Evolutionary conservation across 1,140 invertebrate species (phyloP), one percentile per base, ranked within the genome.

Genomic region (Drosophila guanche): DNA sequence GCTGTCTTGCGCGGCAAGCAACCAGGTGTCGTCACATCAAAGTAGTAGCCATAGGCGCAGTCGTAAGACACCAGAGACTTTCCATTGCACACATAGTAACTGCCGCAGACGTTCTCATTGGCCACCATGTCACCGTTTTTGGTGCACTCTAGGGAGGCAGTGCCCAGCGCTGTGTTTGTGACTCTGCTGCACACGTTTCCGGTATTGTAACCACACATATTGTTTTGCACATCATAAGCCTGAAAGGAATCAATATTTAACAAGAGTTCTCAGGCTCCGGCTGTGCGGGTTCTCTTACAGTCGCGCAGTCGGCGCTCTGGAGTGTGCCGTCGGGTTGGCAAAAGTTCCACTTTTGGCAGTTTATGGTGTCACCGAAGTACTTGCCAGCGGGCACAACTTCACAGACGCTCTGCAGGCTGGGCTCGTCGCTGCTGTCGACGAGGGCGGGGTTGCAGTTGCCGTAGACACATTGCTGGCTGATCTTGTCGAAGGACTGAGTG

Each of bases 11-110:
- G 72, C 0, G 10, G 0, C 16, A 8, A 2, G 20, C 81, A 76
- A 0, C 0, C 0, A 0, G 1, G 0, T 0, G 0, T 0, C 0
- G 0, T 0, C 0, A 37, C 20, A 52, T 76, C 50, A 45, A 2
- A 85, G 47, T 85, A 85, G 12, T 61, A 8, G 10, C 47, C 60
- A n/a, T 0, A 4, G 14, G n/a, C 0, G 37, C 80, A 85, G 33
- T 40, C 10, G 22, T 12, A 54, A 22, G 12, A 1, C 16, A n/a
- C 1, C 37, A 29, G 67, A 2, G 12, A 2, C 1, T 8, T 5
- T n/a, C 41, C 59, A 5, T 51, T 12, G 63, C 80, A 85, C 5
- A 10, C 6, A 5, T 48, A 50, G 14, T 74, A 85, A 20, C 22
- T 58, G 29, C 72, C 73, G 27, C 80, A 85, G 0, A 48, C 23